These are phyloP conservation scores for Cyclura pinguis DNA, from an alignment of 2,797 vertebrate species.

Conservation along the genomic window DNA sequence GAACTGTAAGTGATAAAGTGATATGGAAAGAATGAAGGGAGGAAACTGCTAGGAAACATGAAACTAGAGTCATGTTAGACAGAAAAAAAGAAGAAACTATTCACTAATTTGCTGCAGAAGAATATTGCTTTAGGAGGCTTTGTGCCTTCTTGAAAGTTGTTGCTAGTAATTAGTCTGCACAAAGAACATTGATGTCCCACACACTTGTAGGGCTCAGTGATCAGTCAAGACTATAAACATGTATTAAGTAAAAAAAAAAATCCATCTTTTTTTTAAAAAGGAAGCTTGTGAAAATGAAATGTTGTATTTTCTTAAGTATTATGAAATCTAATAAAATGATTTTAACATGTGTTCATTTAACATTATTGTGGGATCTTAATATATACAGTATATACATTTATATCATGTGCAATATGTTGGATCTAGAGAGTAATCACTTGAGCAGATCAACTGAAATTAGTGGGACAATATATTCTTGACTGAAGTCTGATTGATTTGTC, in stretches of 20 bases:
- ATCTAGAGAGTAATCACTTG: background rate
- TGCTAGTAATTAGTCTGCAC: background rate
- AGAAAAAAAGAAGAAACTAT: slow-evolving; percentile 9
- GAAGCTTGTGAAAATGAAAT: background rate
- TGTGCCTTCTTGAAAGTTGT: background rate
- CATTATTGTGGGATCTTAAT: background rate
- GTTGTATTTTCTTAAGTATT: background rate
- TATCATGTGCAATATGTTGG: background rate
- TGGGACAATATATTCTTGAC: background rate
- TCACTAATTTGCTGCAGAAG: background rate
- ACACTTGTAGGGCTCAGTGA: background rate
- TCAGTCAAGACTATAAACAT: background rate
- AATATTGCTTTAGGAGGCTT: background rate
- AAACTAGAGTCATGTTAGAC: background rate
- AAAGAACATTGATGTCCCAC: background rate
- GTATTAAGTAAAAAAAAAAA: slow-evolving; percentile 23
- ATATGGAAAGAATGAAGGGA: background rate
- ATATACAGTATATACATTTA: no score
- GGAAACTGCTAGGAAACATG: background rate
- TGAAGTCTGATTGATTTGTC: background rate
- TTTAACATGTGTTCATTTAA: background rate
- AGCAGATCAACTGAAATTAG: background rate
- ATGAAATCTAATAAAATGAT: background rate
- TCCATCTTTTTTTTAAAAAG: slow-evolving; percentile 14
- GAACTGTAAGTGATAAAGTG: background rate